Base-by-base conservation (phyloP, 2,797 vertebrate species). In the Sylvia borin region DNA sequence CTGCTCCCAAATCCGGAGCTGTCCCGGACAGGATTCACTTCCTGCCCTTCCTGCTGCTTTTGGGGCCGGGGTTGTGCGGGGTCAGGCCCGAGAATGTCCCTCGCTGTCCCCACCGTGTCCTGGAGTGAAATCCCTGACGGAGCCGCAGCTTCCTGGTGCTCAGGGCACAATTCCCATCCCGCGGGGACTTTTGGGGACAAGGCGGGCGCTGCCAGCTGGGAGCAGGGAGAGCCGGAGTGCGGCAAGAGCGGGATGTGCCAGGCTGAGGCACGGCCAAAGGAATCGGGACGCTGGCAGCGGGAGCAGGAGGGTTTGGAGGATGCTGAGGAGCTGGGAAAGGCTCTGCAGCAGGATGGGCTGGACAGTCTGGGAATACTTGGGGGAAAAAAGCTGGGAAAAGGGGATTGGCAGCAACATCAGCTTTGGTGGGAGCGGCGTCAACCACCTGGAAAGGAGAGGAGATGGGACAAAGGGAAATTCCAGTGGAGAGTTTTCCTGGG, bases 261-360 rank as follows among this genome's bases (percentile, higher is more conserved):
- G 87, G 50, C 1, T 7, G 38, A 67, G 73, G 32, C 85, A 48
- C 14, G 0, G 3, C 55, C 1, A 0, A 21, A 27, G 47, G 40
- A 36, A 25, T 31, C 0, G 5, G 40, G 47, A 19, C 25, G 5
- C 5, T 2, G 3, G 66, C 24, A 16, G 2, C 0, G 2, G 57
- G 73, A 73, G 2, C 5, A 2, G 75, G 80, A 76, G 34, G 26
- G 27, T 36, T 36, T n/a, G 16, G 67, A 53, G 67, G 31, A 4
- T 11, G 43, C 65, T 29, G 90, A 47, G 51, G 45, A 72, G n/a
- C 36, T 13, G 75, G 54, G 68, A 48, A 27, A 62, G 62, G 66
- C 27, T 51, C 31, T 10, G 47, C 17, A 53, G 65, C 2, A 2
- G 36, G 34, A n/a, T 13, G 13, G 57, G 27, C 53, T 55, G 55